These are phyloP conservation scores for Nannobrachium achirus DNA, from an alignment of 2,113 vertebrate species.

Conservation along the genomic window DNA sequence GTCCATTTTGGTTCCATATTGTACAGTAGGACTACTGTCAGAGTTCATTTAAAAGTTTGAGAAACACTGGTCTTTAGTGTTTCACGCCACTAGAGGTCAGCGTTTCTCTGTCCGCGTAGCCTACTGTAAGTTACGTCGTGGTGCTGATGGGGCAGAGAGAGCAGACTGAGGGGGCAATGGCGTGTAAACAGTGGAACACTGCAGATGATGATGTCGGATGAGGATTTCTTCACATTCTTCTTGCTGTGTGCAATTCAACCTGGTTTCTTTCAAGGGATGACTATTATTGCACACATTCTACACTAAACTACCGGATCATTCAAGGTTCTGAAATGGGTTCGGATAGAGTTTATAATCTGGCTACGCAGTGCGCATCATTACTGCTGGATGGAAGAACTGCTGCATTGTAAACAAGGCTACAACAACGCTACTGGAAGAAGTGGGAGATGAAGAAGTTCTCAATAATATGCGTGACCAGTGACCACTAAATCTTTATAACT, in stretches of 20 bases:
- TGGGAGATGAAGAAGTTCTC: neutral
- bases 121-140: slow-evolving; percentile 15
- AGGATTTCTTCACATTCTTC: neutral
- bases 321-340: neutral
- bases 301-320: neutral
- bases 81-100: slow-evolving; percentile 63
- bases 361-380: slow-evolving; percentile 64
- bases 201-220: neutral
- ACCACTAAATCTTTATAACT: neutral
- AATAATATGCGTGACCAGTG: neutral
- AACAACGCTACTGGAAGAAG: slow-evolving; percentile 39
- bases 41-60: too few relatives aligned
- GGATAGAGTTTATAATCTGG: neutral
- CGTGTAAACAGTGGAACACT: neutral
- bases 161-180: too few relatives aligned
- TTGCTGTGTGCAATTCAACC: neutral
- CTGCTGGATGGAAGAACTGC: slow-evolving; percentile 18
- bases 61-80: neutral
- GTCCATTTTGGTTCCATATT: too few relatives aligned
- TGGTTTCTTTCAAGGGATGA: neutral
- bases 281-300: neutral
- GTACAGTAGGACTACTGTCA: too few relatives aligned
- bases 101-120: slow-evolving; percentile 23
- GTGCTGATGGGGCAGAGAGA: neutral
- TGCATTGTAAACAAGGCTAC: slow-evolving; percentile 66